Percentiles rank a stretch among this genome's conserved stretches.
Conservation (phyloP, 1,140 invertebrate species). For the Trachymyrmex cornetzi region DNA sequence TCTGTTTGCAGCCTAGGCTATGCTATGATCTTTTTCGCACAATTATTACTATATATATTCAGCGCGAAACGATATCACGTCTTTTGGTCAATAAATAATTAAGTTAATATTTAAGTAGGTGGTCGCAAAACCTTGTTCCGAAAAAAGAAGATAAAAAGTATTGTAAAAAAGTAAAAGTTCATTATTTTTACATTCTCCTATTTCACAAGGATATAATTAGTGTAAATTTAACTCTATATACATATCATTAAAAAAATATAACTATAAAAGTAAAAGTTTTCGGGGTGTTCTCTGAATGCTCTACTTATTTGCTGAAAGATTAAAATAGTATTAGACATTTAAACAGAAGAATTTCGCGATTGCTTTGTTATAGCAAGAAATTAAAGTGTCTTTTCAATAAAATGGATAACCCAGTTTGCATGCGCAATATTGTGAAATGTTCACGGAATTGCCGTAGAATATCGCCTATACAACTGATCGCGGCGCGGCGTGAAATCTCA, state of each 20-base stretch:
- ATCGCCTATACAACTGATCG: neutral
- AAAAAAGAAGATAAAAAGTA: no score
- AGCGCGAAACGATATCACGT: neutral
- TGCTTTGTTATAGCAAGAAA: neutral
- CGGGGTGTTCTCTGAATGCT: no score
- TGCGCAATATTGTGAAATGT: slow-evolving; percentile 9
- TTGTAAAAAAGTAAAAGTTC: no score
- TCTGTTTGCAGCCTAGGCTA: neutral
- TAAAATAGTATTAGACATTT: neutral
- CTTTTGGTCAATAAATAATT: neutral
- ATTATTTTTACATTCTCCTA: no score
- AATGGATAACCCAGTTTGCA: slow-evolving; percentile 7
- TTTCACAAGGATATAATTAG: no score
- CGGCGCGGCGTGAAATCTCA: slow-evolving; percentile 12
- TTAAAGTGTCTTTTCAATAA: neutral
- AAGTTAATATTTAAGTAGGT: no score
- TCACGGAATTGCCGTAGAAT: neutral
- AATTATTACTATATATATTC: neutral
- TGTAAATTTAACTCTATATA: no score
- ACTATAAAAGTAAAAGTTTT: no score
- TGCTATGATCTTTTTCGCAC: neutral
- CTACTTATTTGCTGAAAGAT: no score
- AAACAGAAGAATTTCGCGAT: neutral
- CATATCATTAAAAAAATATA: no score
- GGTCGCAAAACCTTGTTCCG: no score